Percentiles rank a stretch among this genome's conserved stretches.
These are phyloP conservation scores for Drosophila bocki DNA, from an alignment of 1,140 invertebrate species.

Conservation along the genomic window DNA sequence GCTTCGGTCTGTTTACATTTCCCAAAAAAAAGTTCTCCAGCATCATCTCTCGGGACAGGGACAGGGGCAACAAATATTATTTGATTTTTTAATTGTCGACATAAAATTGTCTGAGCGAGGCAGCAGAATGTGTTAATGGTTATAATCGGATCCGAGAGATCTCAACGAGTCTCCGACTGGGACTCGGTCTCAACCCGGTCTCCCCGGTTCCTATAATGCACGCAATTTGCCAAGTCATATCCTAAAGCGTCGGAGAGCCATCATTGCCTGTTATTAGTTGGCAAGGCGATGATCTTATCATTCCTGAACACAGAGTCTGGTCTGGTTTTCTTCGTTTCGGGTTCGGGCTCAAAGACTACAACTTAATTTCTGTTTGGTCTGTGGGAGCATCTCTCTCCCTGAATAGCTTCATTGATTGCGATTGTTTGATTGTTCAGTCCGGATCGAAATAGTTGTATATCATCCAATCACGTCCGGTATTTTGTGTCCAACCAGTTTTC, in stretches of 20 bases:
- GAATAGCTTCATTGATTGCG: constrained; percentile 77
- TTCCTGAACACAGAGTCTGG: constrained; percentile 11
- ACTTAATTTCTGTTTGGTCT: constrained; percentile 66
- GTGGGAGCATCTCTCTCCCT: constrained; percentile 60
- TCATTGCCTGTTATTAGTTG: constrained; percentile 79
- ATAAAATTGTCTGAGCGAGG: constrained; percentile 38
- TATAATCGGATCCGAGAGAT: constrained; percentile 80
- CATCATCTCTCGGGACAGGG: constrained; percentile 20
- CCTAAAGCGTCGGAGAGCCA: constrained; percentile 71
- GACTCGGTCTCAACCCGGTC: constrained; percentile 14
- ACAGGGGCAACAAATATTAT: constrained; percentile 53
- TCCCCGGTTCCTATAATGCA: constrained; percentile 65
- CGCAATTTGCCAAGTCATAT: constrained; percentile 82
- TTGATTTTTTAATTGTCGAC: constrained; percentile 79
- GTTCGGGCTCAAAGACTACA: constrained; percentile 38
- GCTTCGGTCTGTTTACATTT: constrained; percentile 60
- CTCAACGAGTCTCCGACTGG: constrained; percentile 28
- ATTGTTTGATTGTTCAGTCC: constrained; percentile 22
- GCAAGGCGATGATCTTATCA: constrained; percentile 70
- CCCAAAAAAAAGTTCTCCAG: constrained; percentile 10
- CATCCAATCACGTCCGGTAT: constrained; percentile 82
- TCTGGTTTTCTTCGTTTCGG: constrained; percentile 32
- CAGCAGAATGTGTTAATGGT: constrained; percentile 81
- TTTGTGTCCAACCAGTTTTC: constrained; percentile 57
- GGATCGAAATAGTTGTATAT: constrained; percentile 70